Evolutionary conservation across 2,888 invertebrate species (phyloP), one percentile per base, ranked within the genome.

Genomic region (Leptarthrus brevirostris): DNA sequence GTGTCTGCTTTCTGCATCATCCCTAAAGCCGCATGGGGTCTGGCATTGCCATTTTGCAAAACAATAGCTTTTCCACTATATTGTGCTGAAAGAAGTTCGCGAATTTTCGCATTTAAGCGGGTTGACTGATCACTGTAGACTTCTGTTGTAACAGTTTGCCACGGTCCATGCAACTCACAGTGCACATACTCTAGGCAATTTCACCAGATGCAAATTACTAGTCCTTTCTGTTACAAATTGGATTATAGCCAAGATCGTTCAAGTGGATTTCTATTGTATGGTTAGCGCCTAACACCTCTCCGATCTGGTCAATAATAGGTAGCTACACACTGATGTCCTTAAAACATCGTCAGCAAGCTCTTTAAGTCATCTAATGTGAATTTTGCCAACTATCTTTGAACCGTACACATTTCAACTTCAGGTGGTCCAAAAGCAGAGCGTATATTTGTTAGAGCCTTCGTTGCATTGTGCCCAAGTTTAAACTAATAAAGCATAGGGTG

Each of bases 11-110:
- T 18, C 58, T n/a, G 4, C 36, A 36, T 34, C 34, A 2, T 64
- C 24, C 24, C 47, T 47, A 64, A 47, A 47, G 26, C 24, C 24
- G 20, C 30, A 64, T 64, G 24, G 14, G 14, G 47, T 20, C 64
- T 66, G 3, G 64, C 26, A 47, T 66, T 66, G 30, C 10, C 54
- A 24, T 66, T 44, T n/a, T 66, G 47, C 5, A 66, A 20, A 1
- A 66, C 44, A 66, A 44, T 1, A 47, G 3, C 1, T 61, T 61
- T 61, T 16, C 58, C 36, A 34, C 3, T 61, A 54, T 54, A 26
- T 26, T n/a, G 12, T 54, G 54, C 54, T n/a, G 54, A 2, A 54
- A 22, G 54, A 26, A 24, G 6, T 54, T 54, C n/a, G 12, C 58
- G 12, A n/a, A 18, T 58, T 58, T 58, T 58, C n/a, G 34, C 18